Percentiles rank a stretch among this genome's conserved stretches.
phyloP scores from a whole-genome alignment of 2,113 vertebrate genomes.

The Oryzias melastigma region DNA sequence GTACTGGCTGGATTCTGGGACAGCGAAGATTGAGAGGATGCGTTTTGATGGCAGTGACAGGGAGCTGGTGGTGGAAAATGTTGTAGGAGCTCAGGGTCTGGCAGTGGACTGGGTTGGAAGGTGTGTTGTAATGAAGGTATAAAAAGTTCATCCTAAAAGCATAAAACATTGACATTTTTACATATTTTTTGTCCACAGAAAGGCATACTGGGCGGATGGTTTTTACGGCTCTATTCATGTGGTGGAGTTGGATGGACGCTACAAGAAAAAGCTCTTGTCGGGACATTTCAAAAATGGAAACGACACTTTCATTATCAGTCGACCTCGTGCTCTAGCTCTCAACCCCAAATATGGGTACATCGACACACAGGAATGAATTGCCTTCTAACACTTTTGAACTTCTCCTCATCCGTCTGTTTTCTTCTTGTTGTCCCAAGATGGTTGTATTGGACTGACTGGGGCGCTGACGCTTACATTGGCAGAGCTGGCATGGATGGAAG shows the following conservation, averaged over 20 bases:
- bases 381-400: neutral
- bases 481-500: slow-evolving; percentile 72
- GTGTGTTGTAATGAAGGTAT: slow-evolving; percentile 38
- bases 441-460: slow-evolving; percentile 77
- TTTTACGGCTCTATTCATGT: slow-evolving; percentile 66
- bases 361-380: neutral
- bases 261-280: slow-evolving; percentile 63
- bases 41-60: slow-evolving; percentile 65
- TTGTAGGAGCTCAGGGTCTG: slow-evolving; percentile 62
- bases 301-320: slow-evolving; percentile 51
- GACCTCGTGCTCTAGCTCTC: slow-evolving; percentile 67
- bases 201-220: slow-evolving; percentile 70
- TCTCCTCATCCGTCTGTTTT: neutral
- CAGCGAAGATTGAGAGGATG: slow-evolving; percentile 68
- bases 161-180: neutral
- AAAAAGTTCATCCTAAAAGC: neutral
- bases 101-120: slow-evolving; percentile 75
- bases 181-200: slow-evolving; percentile 50
- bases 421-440: slow-evolving; percentile 44
- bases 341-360: slow-evolving; percentile 75
- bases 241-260: slow-evolving; percentile 73
- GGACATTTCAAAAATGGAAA: slow-evolving; percentile 61
- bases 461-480: slow-evolving; percentile 65
- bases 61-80: slow-evolving; percentile 42
- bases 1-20: slow-evolving; percentile 67